Conservation (phyloP, 2,797 vertebrate genomes). For the Glossophaga mutica region DNA sequence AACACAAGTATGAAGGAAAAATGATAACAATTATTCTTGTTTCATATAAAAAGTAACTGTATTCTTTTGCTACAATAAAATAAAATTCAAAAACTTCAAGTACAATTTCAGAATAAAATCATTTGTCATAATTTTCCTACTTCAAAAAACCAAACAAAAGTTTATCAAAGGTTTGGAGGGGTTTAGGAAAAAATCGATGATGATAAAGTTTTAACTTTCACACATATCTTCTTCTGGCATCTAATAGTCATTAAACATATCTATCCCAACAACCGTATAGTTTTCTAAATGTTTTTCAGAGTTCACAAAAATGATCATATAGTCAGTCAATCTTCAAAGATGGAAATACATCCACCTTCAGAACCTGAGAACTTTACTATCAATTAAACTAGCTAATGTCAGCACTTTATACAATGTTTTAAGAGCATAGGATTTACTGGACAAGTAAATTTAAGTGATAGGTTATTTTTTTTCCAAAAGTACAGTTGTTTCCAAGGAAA, state of each 20-base stretch:
- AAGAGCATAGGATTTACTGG: background rate
- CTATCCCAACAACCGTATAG: background rate
- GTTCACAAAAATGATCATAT: background rate
- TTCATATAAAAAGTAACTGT: background rate
- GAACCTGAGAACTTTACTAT: background rate
- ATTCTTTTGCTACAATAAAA: background rate
- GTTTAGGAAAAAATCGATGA: background rate
- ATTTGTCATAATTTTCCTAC: background rate
- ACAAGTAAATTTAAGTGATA: background rate
- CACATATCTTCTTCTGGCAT: background rate
- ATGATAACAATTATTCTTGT: background rate
- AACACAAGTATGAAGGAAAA: background rate
- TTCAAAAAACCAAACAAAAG: slow-evolving; percentile 7
- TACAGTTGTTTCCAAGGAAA: background rate
- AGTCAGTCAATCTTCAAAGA: background rate
- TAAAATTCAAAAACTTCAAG: background rate
- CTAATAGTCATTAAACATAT: background rate
- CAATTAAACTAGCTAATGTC: background rate
- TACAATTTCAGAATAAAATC: slow-evolving; percentile 24
- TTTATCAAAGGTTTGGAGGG: background rate
- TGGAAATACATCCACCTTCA: background rate
- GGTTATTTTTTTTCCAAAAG: background rate
- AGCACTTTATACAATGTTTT: background rate
- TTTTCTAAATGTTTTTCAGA: background rate
- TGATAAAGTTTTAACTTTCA: background rate